These are phyloP conservation scores for Parnassius glacialis DNA, from an alignment of 2,888 invertebrate genomes.

Conservation along the genomic window DNA sequence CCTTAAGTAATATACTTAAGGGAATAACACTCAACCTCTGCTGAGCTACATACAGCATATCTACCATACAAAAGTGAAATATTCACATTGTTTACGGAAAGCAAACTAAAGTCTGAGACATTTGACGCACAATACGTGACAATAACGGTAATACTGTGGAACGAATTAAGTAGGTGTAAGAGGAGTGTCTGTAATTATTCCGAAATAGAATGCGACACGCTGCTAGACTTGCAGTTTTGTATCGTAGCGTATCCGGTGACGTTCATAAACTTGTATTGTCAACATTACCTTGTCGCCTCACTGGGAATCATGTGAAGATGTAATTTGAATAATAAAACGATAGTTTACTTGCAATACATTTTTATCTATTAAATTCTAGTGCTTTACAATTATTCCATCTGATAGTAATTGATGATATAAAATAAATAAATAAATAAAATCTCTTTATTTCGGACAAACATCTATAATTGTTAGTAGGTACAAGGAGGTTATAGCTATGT, in stretches of 20 bases:
- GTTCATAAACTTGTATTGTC: conserved; percentile 2
- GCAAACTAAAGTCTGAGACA: no score
- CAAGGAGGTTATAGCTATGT: no score
- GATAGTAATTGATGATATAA: no score
- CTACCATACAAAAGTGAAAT: no score
- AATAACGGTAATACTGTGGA: neutral
- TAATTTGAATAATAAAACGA: conserved; percentile 2
- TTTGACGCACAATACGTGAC: neutral
- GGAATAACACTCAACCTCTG: no score
- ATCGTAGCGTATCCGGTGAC: conserved; percentile 6
- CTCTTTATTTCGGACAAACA: no score
- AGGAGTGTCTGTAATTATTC: neutral
- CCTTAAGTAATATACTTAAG: no score
- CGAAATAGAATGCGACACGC: neutral
- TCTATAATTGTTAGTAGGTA: no score
- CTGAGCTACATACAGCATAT: no score
- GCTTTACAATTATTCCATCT: no score
- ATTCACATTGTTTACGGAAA: no score
- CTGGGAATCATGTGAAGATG: conserved; percentile 3
- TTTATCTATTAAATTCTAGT: neutral
- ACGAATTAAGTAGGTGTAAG: neutral
- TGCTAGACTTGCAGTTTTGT: conserved; percentile 2
- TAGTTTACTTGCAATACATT: neutral
- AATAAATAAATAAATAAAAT: no score
- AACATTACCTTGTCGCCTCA: conserved; percentile 1